These are phyloP conservation scores for Dysdera silvatica DNA, from an alignment of 1,140 invertebrate species.

Conservation along the genomic window DNA sequence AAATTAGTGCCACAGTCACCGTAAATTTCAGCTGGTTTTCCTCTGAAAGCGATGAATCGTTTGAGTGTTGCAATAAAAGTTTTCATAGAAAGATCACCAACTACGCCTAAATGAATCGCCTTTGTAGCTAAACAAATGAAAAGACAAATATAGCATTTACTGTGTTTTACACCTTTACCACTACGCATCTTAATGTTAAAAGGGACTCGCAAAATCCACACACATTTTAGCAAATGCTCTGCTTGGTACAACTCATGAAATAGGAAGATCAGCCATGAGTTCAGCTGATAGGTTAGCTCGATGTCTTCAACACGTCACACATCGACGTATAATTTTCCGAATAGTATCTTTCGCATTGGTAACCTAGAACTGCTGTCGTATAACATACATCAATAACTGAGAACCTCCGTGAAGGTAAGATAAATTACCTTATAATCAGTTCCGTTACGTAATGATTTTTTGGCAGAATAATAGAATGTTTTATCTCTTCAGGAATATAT, in stretches of 20 bases:
- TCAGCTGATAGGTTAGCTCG: slow-evolving; percentile 25
- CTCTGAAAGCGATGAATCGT: slow-evolving; percentile 42
- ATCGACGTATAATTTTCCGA: slow-evolving; percentile 11
- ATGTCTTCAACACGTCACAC: slow-evolving; percentile 33
- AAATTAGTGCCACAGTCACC: slow-evolving; percentile 20
- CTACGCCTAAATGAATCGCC: slow-evolving; percentile 45
- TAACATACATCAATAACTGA: slow-evolving; percentile 32
- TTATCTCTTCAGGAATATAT: slow-evolving; percentile 8
- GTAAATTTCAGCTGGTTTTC: slow-evolving; percentile 14
- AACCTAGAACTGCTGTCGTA: slow-evolving; percentile 19
- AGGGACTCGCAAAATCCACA: slow-evolving; percentile 44
- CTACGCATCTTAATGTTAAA: slow-evolving; percentile 40
- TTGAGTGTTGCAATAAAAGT: slow-evolving; percentile 41
- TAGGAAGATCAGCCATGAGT: slow-evolving; percentile 40
- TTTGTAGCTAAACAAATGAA: slow-evolving; percentile 43
- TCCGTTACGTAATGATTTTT: slow-evolving; percentile 33
- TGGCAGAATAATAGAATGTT: slow-evolving; percentile 8
- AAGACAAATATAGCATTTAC: slow-evolving; percentile 41
- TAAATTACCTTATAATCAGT: slow-evolving; percentile 39
- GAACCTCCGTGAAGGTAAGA: slow-evolving; percentile 40
- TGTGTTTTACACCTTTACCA: slow-evolving; percentile 30
- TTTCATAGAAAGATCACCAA: slow-evolving; percentile 40
- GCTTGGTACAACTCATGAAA: slow-evolving; percentile 32
- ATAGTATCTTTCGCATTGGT: slow-evolving; percentile 6
- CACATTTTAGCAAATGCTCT: slow-evolving; percentile 38